These are phyloP conservation scores for Nixonia krombeini DNA, from an alignment of 1,140 invertebrate species.

Conservation along the genomic window DNA sequence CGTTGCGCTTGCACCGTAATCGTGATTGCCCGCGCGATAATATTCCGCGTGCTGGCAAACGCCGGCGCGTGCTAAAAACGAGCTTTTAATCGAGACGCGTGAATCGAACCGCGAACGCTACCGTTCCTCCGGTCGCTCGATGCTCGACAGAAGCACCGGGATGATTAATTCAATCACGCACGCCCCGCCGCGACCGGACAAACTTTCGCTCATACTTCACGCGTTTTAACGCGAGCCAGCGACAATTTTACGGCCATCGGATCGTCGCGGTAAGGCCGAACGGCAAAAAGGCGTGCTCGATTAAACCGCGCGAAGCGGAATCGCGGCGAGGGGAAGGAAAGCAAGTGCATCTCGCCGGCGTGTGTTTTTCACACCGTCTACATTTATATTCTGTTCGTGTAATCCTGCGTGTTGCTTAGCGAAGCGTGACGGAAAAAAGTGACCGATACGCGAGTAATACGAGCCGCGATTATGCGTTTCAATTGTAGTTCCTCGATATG, in stretches of 20 bases:
- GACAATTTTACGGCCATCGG: background rate
- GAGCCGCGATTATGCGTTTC: too few relatives aligned
- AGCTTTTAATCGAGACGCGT: too few relatives aligned
- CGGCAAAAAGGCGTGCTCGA: background rate
- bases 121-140: background rate
- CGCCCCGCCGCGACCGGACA: background rate
- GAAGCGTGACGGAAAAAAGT: too few relatives aligned
- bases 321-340: too few relatives aligned
- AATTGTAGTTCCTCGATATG: too few relatives aligned
- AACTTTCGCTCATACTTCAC: background rate
- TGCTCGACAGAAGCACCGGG: background rate
- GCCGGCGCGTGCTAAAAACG: background rate
- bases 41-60: background rate
- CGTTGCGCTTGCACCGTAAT: background rate
- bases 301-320: background rate
- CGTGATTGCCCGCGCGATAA: background rate
- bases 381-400: too few relatives aligned
- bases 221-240: background rate
- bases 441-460: too few relatives aligned
- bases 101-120: background rate
- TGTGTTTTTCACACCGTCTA: background rate
- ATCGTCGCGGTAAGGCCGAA: background rate
- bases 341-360: too few relatives aligned
- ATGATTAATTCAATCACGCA: conserved; percentile 2
- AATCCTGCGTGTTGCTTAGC: too few relatives aligned